Conservation (phyloP, 2,113 vertebrate species). For the Gavia stellata region DNA sequence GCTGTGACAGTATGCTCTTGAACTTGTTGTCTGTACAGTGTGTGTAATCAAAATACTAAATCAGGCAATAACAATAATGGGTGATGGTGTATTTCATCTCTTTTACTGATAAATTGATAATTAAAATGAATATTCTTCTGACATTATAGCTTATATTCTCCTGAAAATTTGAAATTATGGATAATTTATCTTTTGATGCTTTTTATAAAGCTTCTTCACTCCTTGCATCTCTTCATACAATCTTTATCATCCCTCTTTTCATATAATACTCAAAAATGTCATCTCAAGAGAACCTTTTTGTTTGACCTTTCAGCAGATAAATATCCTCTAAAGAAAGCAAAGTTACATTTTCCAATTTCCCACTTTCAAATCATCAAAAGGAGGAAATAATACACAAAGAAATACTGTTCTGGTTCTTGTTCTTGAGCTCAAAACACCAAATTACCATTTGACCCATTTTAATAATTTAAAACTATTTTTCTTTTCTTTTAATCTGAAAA, state of each 20-base stretch:
- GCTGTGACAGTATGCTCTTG: neutral
- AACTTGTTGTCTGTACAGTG: neutral
- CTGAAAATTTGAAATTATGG: neutral
- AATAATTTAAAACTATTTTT: constrained; percentile 3
- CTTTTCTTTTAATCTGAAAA: constrained; percentile 29
- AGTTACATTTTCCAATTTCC: constrained; percentile 21
- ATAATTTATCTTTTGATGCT: neutral
- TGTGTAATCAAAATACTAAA: constrained; percentile 5
- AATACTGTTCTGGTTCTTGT: neutral
- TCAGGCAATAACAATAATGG: neutral
- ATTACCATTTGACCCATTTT: constrained; percentile 27
- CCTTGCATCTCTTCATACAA: constrained; percentile 4
- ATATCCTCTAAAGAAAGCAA: constrained; percentile 22
- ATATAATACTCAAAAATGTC: constrained; percentile 49
- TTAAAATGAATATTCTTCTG: neutral
- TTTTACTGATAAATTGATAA: neutral
- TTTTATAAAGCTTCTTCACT: neutral
- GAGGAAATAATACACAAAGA: neutral
- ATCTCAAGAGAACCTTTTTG: constrained; percentile 38
- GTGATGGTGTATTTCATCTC: neutral
- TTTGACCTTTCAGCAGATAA: constrained; percentile 41
- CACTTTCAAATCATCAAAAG: neutral
- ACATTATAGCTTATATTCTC: neutral
- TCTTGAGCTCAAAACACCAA: constrained; percentile 8
- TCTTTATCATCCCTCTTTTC: neutral